Percentiles rank a stretch among this genome's conserved stretches.
Conservation (phyloP, 1,140 invertebrate species). For the Thalassaphorura encarpata region DNA sequence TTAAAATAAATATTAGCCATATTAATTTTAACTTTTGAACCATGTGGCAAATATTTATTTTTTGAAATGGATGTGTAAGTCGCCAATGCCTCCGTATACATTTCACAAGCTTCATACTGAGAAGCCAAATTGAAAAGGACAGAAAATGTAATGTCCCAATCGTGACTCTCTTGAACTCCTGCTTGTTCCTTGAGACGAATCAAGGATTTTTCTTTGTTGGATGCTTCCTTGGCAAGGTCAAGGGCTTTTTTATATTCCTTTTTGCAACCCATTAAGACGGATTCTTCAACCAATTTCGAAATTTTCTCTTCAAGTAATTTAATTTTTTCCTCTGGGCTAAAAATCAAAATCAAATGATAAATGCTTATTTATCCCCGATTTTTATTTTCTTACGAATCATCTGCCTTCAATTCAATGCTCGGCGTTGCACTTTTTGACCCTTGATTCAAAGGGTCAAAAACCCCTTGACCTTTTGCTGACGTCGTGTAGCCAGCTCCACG, state of each 20-base stretch:
- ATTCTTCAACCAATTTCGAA: constrained; percentile 71
- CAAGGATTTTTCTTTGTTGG: constrained; percentile 78
- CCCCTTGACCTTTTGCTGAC: constrained; percentile 42
- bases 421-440: constrained; percentile 45
- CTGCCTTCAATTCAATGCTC: constrained; percentile 56
- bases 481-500: constrained; percentile 81
- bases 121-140: constrained; percentile 87
- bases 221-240: constrained; percentile 92
- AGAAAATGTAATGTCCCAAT: constrained; percentile 87
- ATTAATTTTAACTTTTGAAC: constrained; percentile 86
- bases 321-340: constrained; percentile 73
- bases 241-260: constrained; percentile 59
- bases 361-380: not conserved
- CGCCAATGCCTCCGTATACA: constrained; percentile 90
- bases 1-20: constrained; percentile 98
- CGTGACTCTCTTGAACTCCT: constrained; percentile 72
- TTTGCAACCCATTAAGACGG: constrained; percentile 53
- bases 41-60: constrained; percentile 76
- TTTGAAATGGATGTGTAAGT: constrained; percentile 84
- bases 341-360: constrained; percentile 7
- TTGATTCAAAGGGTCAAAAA: constrained; percentile 71
- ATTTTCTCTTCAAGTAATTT: constrained; percentile 69
- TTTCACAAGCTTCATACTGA: constrained; percentile 86
- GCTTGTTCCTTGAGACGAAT: constrained; percentile 83
- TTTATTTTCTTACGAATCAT: constrained; percentile 53